Evolutionary conservation across 2,113 vertebrate genomes (phyloP).

Genomic region (Phasianus colchicus): DNA sequence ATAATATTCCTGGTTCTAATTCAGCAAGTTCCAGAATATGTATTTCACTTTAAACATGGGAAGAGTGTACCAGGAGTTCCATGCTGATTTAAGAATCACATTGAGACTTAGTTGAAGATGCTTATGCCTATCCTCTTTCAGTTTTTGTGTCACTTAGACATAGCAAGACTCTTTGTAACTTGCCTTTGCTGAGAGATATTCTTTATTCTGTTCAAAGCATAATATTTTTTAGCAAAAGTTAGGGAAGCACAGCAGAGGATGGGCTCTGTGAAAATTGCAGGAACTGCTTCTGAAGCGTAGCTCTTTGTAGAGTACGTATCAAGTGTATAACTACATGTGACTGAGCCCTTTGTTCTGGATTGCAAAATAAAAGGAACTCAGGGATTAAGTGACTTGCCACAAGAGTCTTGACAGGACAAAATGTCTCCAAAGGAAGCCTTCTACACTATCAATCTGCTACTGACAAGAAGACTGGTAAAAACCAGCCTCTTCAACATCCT

Average conservation of each 20-base stretch:
- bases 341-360: not conserved
- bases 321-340: not conserved
- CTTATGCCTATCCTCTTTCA: not conserved
- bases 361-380: not conserved
- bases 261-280: not conserved
- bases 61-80: not conserved
- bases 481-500: not conserved
- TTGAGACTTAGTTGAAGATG: not conserved
- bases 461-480: not conserved
- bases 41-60: not conserved
- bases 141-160: not conserved
- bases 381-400: not conserved
- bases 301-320: not conserved
- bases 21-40: not conserved
- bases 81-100: not conserved
- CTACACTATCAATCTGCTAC: not conserved
- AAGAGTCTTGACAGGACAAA: not conserved
- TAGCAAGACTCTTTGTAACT: not conserved
- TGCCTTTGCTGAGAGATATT: not conserved
- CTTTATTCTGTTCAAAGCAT: not conserved
- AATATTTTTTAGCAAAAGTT: not conserved
- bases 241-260: fast-evolving
- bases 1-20: not conserved
- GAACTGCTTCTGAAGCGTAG: not conserved
- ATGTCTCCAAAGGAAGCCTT: not conserved